phyloP scores from a whole-genome alignment of 2,797 vertebrate genomes.

The Thunnus albacares region DNA sequence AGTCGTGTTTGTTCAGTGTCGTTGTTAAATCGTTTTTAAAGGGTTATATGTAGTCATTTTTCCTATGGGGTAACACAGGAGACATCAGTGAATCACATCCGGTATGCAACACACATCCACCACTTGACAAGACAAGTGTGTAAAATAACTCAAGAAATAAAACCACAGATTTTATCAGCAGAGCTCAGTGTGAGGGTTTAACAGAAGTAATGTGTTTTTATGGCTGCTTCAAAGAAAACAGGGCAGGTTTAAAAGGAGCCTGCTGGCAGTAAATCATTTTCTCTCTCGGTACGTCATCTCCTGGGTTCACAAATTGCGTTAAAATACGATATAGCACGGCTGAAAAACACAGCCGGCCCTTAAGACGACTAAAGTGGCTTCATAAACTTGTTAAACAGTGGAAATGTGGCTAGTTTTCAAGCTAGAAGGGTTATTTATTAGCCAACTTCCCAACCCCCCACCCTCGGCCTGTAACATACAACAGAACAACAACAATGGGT shows the following conservation, averaged over 20 bases:
- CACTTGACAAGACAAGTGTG: slow-evolving; percentile 45
- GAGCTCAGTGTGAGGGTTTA: accelerated
- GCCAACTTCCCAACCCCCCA: slow-evolving; percentile 83
- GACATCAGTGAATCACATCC: slow-evolving; percentile 76
- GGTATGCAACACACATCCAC: slow-evolving; percentile 77
- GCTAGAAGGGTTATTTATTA: slow-evolving; percentile 66
- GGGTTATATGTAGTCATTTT: slow-evolving; percentile 5
- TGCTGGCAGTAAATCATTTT: slow-evolving; percentile 75
- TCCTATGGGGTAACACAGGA: slow-evolving; percentile 40
- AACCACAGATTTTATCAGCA: too few species aligned
- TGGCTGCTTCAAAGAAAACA: background rate
- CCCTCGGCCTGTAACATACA: slow-evolving; percentile 71
- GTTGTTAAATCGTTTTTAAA: background rate
- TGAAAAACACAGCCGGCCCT: accelerated
- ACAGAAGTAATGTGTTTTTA: accelerated
- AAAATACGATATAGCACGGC: slow-evolving; percentile 22
- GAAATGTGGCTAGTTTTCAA: slow-evolving; percentile 9
- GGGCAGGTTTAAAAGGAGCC: slow-evolving; percentile 71
- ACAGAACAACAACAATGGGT: slow-evolving; percentile 84
- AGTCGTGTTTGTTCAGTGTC: background rate
- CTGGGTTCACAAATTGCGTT: slow-evolving; percentile 22
- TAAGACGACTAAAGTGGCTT: accelerated
- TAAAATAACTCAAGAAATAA: background rate
- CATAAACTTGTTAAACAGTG: background rate
- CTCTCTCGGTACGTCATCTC: slow-evolving; percentile 63